These are phyloP conservation scores for Cirrhinus molitorella DNA, from an alignment of 2,797 vertebrate genomes.

Conservation along the genomic window DNA sequence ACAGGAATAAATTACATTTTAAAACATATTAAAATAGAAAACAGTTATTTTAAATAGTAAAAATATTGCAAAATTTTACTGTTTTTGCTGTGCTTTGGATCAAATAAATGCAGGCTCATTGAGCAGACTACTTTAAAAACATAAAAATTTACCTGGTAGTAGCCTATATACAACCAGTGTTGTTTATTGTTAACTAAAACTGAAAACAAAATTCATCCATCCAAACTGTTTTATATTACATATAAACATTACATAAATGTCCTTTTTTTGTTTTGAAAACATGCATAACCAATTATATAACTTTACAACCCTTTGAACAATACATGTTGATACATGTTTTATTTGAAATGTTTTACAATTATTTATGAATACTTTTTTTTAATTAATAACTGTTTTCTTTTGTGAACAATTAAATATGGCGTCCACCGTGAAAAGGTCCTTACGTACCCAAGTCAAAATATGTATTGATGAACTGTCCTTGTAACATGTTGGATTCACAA, in stretches of 20 bases:
- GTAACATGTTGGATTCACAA: neutral
- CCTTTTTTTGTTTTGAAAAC: no score
- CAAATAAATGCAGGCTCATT: no score
- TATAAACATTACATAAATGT: neutral
- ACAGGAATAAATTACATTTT: no score
- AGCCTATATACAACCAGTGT: neutral
- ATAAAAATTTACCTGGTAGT: neutral
- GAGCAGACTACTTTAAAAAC: no score
- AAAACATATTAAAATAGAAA: no score
- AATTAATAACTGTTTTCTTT: neutral
- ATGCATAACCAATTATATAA: neutral
- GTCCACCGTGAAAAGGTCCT: neutral
- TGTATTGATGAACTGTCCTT: neutral
- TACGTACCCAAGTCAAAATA: neutral
- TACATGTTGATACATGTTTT: neutral
- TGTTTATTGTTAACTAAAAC: constrained; percentile 5
- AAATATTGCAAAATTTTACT: no score
- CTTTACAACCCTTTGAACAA: neutral
- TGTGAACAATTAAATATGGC: neutral
- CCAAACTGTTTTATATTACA: neutral
- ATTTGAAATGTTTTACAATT: neutral
- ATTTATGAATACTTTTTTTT: neutral
- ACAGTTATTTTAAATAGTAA: no score
- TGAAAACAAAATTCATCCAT: neutral
- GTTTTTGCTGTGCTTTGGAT: no score